Percentiles rank a stretch among this genome's conserved stretches.
Conservation (phyloP, 1,140 invertebrate species). For the Sycophaga agraensis region DNA sequence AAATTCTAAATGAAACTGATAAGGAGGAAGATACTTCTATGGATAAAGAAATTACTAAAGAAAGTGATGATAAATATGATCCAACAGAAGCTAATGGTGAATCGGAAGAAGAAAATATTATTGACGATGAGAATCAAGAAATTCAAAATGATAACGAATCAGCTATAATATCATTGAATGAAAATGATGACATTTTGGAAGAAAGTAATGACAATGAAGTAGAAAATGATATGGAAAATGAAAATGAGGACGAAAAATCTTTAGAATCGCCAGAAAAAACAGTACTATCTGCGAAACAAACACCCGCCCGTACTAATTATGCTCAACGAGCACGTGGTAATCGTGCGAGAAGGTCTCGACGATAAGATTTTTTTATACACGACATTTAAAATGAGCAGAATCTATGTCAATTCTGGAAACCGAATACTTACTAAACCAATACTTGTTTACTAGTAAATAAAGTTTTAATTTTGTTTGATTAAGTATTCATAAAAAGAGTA, state of each 20-base stretch:
- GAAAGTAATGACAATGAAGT: conserved; percentile 29
- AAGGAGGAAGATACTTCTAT: conserved; percentile 19
- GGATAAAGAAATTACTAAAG: conserved; percentile 44
- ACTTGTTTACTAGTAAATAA: conserved; percentile 4
- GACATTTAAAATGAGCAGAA: not conserved
- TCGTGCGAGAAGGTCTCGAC: conserved; percentile 49
- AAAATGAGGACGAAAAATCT: conserved; percentile 37
- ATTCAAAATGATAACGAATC: conserved; percentile 19
- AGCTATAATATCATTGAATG: conserved; percentile 20
- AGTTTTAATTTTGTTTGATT: conserved; percentile 3
- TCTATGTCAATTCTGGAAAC: conserved; percentile 20
- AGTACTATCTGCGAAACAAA: not conserved
- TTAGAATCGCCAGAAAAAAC: conserved; percentile 21
- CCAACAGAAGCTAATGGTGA: conserved; percentile 28
- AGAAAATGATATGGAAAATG: conserved; percentile 41
- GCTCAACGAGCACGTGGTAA: conserved; percentile 43
- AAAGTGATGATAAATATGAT: conserved; percentile 39
- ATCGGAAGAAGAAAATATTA: conserved; percentile 36
- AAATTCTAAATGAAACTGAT: conserved; percentile 33
- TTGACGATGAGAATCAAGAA: conserved; percentile 23
- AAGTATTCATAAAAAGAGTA: not conserved
- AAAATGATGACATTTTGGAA: conserved; percentile 24
- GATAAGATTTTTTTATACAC: conserved; percentile 38
- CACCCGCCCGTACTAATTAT: conserved; percentile 20
- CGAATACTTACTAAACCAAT: conserved; percentile 3